Conservation (phyloP, 2,888 invertebrate species). For the Sinhomidia bicolor region DNA sequence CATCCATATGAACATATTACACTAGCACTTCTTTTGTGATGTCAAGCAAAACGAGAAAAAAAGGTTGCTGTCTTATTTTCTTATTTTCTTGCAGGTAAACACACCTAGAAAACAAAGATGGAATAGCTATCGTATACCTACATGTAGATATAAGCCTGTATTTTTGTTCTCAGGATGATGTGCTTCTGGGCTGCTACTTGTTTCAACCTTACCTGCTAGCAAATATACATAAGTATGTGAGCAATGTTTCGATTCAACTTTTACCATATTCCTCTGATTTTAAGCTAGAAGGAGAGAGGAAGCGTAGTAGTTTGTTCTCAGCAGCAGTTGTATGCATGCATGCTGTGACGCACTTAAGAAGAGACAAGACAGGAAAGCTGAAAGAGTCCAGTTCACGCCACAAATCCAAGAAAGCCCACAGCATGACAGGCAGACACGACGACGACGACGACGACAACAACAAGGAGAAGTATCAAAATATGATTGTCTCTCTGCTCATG, state of each 20-base stretch:
- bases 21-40: background rate
- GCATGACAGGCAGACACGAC: background rate
- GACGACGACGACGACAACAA: too few relatives aligned
- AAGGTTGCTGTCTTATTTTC: background rate
- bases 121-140: too few relatives aligned
- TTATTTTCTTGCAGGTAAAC: background rate
- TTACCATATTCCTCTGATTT: slow-evolving; percentile 14
- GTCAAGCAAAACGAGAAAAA: too few relatives aligned
- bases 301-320: background rate
- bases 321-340: background rate
- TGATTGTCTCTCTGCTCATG: too few relatives aligned
- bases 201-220: background rate
- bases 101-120: background rate
- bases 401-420: background rate
- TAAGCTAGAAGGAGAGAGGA: background rate
- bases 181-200: too few relatives aligned
- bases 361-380: background rate
- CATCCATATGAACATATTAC: background rate
- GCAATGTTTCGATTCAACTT: background rate
- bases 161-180: background rate
- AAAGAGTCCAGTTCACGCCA: slow-evolving; percentile 17
- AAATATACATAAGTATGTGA: slow-evolving; percentile 15
- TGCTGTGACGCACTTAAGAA: slow-evolving; percentile 35
- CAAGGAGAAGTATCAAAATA: too few relatives aligned
- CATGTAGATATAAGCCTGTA: too few relatives aligned